Percentiles rank a stretch among this genome's conserved stretches.
phyloP scores from a whole-genome alignment of 2,888 invertebrate genomes.

The Drosophila maculinotata region DNA sequence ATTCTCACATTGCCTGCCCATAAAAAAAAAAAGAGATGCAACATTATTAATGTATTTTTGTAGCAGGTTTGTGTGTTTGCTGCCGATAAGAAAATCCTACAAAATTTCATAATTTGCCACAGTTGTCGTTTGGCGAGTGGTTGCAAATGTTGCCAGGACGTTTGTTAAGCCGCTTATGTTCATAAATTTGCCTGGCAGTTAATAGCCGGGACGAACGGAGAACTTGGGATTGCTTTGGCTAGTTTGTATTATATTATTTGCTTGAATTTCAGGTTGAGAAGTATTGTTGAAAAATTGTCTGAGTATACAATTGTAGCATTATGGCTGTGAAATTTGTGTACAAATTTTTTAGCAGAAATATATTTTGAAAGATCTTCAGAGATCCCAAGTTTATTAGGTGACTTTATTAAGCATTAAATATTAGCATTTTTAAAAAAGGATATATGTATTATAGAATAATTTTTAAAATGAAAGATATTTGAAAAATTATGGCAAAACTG shows the following conservation, averaged over 20 bases:
- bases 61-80: conserved; percentile 60
- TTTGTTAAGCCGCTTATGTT: conserved; percentile 78
- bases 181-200: conserved; percentile 71
- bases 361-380: too few species aligned
- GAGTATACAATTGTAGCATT: too few species aligned
- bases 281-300: not conserved
- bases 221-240: not conserved
- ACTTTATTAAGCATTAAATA: too few species aligned
- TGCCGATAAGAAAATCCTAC: conserved; percentile 76
- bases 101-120: conserved; percentile 62
- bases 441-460: too few species aligned
- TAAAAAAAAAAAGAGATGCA: conserved; percentile 51
- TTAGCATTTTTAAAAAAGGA: too few species aligned
- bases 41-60: conserved; percentile 55
- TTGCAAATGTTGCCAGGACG: conserved; percentile 27
- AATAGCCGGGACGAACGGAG: not conserved
- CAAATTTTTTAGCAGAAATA: too few species aligned
- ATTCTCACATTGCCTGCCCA: conserved; percentile 72
- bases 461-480: too few species aligned
- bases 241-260: conserved; percentile 11
- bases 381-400: too few species aligned
- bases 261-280: conserved; percentile 15
- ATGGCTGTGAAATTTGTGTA: too few species aligned
- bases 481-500: too few species aligned
- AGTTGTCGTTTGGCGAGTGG: conserved; percentile 26